Conservation (phyloP, 2,888 invertebrate genomes). For the Pammene aurita region DNA sequence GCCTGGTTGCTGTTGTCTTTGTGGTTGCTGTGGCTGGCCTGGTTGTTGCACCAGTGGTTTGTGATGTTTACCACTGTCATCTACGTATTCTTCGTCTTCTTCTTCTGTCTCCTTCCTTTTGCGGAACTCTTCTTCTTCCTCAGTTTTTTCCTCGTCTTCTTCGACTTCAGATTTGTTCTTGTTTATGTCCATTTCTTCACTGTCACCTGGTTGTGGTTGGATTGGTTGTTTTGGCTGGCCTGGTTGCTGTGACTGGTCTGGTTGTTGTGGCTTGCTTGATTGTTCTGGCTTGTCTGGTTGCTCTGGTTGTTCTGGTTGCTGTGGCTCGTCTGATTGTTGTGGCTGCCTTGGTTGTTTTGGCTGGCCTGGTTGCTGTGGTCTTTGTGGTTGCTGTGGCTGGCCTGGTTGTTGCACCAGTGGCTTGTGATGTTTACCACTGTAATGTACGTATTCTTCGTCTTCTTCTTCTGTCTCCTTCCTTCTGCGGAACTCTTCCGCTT, state of each 20-base stretch:
- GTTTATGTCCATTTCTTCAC: no score
- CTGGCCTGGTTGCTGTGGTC: conserved; percentile 18
- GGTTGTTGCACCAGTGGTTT: not conserved
- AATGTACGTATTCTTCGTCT: no score
- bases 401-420: not conserved
- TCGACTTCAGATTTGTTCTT: no score
- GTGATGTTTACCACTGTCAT: no score
- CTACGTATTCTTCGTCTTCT: no score
- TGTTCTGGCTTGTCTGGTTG: no score
- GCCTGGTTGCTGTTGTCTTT: no score
- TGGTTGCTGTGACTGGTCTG: conserved; percentile 12
- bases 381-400: conserved; percentile 1
- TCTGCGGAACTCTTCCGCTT: conserved; percentile 5
- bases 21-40: not conserved
- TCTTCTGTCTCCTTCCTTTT: no score
- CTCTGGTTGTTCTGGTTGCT: no score
- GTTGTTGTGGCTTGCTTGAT: conserved; percentile 1
- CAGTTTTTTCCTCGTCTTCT: no score
- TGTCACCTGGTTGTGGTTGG: no score
- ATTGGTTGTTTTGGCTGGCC: not conserved
- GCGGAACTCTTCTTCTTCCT: no score
- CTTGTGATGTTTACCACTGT: not conserved
- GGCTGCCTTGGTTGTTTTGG: conserved; percentile 47
- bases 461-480: not conserved
- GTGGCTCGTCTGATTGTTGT: not conserved